These are phyloP conservation scores for Myotis davidii DNA, from an alignment of 2,113 vertebrate species.

Conservation along the genomic window DNA sequence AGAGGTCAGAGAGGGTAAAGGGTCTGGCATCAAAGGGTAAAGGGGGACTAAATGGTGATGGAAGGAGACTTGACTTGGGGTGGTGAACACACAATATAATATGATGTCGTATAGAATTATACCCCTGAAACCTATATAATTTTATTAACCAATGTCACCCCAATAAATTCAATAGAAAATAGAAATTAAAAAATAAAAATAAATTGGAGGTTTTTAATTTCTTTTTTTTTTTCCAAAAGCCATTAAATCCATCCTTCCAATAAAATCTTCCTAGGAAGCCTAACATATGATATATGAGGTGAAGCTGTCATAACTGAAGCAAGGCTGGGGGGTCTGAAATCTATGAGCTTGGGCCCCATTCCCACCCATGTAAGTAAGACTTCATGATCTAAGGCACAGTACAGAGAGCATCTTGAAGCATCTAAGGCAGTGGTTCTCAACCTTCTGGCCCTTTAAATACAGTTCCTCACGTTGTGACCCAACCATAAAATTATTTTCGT, in stretches of 20 bases:
- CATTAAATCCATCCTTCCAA: not conserved
- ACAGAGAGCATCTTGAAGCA: not conserved
- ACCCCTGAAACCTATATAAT: not conserved
- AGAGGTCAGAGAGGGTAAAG: not conserved
- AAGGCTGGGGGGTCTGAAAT: not conserved
- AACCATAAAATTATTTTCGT: too few species aligned
- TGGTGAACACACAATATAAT: not conserved
- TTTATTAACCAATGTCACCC: not conserved
- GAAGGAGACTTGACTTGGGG: not conserved
- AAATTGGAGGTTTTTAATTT: not conserved
- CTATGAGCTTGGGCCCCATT: too few species aligned
- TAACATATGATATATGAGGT: not conserved
- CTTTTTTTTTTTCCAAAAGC: not conserved
- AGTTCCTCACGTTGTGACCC: too few species aligned
- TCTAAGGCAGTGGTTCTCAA: not conserved
- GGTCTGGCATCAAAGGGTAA: not conserved
- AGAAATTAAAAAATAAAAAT: not conserved
- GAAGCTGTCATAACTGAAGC: not conserved
- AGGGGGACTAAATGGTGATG: not conserved
- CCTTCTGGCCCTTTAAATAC: too few species aligned
- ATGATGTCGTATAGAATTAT: not conserved
- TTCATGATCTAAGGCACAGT: not conserved
- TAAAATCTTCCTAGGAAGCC: not conserved
- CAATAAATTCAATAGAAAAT: not conserved
- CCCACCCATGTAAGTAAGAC: not conserved